Conservation (phyloP, 2,113 vertebrate species). For the Aphyosemion australe region DNA sequence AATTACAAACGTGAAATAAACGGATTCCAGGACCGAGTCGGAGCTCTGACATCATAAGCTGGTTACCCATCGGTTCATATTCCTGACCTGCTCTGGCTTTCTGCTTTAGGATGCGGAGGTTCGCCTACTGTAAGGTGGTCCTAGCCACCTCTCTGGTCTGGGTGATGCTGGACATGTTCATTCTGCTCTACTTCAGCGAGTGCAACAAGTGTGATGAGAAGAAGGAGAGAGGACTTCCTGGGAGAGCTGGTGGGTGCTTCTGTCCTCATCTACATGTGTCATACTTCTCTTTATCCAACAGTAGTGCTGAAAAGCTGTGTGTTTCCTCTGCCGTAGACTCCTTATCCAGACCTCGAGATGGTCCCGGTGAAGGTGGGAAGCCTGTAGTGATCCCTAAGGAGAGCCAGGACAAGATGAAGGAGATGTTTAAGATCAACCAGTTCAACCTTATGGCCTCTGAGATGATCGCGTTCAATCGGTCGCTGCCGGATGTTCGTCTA, state of each 20-base stretch:
- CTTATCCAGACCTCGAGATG: slow-evolving; percentile 89
- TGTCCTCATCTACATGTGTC: background rate
- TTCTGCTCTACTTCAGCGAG: slow-evolving; percentile 99
- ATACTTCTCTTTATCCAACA: background rate
- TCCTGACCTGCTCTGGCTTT: background rate
- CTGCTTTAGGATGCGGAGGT: slow-evolving; percentile 89
- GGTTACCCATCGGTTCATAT: background rate
- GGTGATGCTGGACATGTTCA: slow-evolving; percentile 99
- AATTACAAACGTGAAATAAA: no score
- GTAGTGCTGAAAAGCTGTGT: background rate
- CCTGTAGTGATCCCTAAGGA: slow-evolving; percentile 97
- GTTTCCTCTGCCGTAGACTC: slow-evolving; percentile 77
- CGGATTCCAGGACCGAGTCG: background rate
- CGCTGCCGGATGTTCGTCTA: slow-evolving; percentile 94
- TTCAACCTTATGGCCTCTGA: slow-evolving; percentile 99
- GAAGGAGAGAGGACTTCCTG: slow-evolving; percentile 90
- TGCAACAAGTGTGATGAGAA: slow-evolving; percentile 99
- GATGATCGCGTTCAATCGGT: slow-evolving; percentile 97
- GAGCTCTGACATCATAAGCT: background rate
- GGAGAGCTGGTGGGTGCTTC: slow-evolving; percentile 70
- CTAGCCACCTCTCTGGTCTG: slow-evolving; percentile 98
- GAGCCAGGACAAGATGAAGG: slow-evolving; percentile 98
- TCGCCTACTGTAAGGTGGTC: slow-evolving; percentile 99
- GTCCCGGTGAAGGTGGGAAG: slow-evolving; percentile 97
- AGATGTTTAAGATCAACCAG: slow-evolving; percentile 99